Base-by-base conservation (phyloP, 2,113 vertebrate species). In the Vidua macroura region DNA sequence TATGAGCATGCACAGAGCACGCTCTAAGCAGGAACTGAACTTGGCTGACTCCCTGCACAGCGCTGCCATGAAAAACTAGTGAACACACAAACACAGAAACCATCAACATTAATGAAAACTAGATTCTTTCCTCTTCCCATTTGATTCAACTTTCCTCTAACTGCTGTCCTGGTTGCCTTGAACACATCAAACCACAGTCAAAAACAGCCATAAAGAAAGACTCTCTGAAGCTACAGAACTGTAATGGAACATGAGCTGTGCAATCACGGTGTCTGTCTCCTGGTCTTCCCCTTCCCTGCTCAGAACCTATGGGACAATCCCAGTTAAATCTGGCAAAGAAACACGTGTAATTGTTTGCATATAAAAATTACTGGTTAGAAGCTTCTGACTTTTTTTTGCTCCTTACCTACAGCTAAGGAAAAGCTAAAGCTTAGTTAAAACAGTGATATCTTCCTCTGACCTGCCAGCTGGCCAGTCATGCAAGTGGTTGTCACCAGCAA, bases 231-330 rank as follows among this genome's bases (percentile, higher is more conserved):
- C 18, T 51, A 58, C 23, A 48, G 51, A 69, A 77, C 3, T 2
- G 0, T n/a, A 60, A 56, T 18, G 13, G 22, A 63, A 53, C 23
- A 27, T 24, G 46, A 55, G 10, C 18, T 37, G 14, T 23, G 27
- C 46, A 56, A 49, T 8, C 18, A 30, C 0, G 0, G 3, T 10
- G 25, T 31, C 33, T 1, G 4, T 11, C 25, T 74, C 30, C 33
- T 27, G 8, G 14, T 39, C 43, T 17, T 60, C 53, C 33, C 15
- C 11, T 77, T 53, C 27, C 35, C 37, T 37, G 21, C 20, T 69
- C 37, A 28, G 41, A 85, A 74, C 10, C 30, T 24, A 11, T 1
- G 0, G 9, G 13, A 30, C 53, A 63, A 63, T 15, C 44, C n/a
- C 49, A 55, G 44, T 27, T 41, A 37, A 46, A 84, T 22, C 0